Evolutionary conservation across 2,888 invertebrate species (phyloP), one percentile per base, ranked within the genome.

Genomic region (Pachydiplax longipennis): DNA sequence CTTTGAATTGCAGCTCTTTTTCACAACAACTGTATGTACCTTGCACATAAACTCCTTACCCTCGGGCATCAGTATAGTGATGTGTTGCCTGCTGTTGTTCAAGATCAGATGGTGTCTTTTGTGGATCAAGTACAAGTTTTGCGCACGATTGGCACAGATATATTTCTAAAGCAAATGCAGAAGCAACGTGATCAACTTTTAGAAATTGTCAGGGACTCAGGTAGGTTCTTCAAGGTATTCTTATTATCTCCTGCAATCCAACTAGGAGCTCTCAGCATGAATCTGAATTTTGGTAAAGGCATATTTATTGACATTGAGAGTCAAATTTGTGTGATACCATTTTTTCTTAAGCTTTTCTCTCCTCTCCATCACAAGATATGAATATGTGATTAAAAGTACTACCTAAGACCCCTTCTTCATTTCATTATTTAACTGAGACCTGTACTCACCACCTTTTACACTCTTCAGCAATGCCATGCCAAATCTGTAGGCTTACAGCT

Each of bases 1-100:
- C n/a, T n/a, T 81, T 90, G 91, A 90, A 81, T 94, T 94, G 80
- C 94, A 96, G 98, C 97, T 10, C 93, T 98, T 44, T 97, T 97
- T 93, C 96, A 98, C 94, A 99, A 99, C 94, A 99, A 99, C 94
- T 98, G 98, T 93, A 96, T 97, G 96, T 99, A 96, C 93, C 94
- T 99, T 18, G 96, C 97, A 0, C 97, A 98, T 94, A 95, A 96
- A 92, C 94, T 97, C 91, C 95, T 95, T 91, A 95, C 95, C 0
- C 94, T 97, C 92, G 96, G 96, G 0, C 95, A 95, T 92, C 95
- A 96, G 93, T 97, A 97, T 95, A 94, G 95, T 80, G 94, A 95
- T 3, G 95, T 95, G 90, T 95, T 97, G 93, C 95, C 96, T 3
- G 94, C 94, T 0, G 94, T 95, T 0, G 93, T 95, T 80, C 93